Evolutionary conservation across 2,113 vertebrate genomes (phyloP), one percentile per base, ranked within the genome.

Genomic region (Poecile atricapillus): DNA sequence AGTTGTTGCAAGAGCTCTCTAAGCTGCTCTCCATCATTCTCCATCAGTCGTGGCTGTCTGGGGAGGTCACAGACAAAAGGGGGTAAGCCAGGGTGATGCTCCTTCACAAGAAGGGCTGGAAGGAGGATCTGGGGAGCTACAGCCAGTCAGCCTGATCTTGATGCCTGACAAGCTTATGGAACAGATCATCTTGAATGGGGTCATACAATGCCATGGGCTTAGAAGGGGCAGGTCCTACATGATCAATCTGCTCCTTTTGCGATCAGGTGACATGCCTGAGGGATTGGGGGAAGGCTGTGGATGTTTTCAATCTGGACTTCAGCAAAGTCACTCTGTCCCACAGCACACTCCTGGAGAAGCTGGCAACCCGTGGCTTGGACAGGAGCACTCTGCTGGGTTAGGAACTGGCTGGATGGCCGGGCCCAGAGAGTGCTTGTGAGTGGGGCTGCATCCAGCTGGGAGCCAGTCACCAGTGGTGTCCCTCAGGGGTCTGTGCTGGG

Each of bases 331-430:
- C 13, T 24, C 7, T 55, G 8, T 47, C 7, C 24, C 24, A 17
- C 49, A 47, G 47, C 13, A 30, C 9, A 5, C 30, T 60, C 23
- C 64, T 53, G 13, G 27, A 23, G 7, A 31, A 69, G 22, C 22
- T 62, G 39, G 5, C 64, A 47, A 3, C 30, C 8, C 11, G 5
- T 0, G 2, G 15, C n/a, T 70, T 21, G 41, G 23, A 7, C 10
- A 14, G 23, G 23, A 5, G 13, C 19, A 3, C 19, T 33, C 23
- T 33, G 0, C 3, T 55, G 15, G 10, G 13, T 55, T 55, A 17
- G 7, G 56, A 70, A 7, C 28, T 63, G 24, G 4, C 13, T 79
- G n/a, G 23, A 14, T n/a, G 41, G 41, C 9, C 0, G 0, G 8
- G 15, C 41, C 30, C n/a, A 63, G n/a, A 14, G 24, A 14, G 6